Base-by-base conservation (phyloP, 2,888 invertebrate species). In the Frankliniella fusca region DNA sequence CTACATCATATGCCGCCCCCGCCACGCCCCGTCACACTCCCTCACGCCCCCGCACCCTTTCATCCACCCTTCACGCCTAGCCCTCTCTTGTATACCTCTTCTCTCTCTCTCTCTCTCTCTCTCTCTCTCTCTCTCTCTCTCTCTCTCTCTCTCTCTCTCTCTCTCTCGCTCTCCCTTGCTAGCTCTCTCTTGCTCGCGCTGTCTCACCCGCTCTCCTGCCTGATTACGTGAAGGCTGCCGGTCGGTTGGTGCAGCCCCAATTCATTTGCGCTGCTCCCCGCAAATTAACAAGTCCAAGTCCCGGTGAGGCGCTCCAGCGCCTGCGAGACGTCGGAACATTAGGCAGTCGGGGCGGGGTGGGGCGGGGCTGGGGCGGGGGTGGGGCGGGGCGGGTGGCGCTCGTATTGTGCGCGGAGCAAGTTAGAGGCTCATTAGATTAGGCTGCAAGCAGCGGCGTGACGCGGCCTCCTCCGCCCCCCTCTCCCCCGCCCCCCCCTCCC, bases 361-460 rank as follows among this genome's bases (percentile, higher is more conserved):
- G 15, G 50, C 9, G 15, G 18, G 54, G 15, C 54, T 18, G 1
- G 54, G 15, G 54, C 54, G 54, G 54, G 8, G 54, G 5, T 5
- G 54, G 54, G 54, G 5, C 1, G 18, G 54, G 54, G 5, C 5
- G 54, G 54, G 54, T 9, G 54, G 54, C 3, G 15, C 54, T 1
- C 12, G 54, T 18, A 54, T 54, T 54, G 54, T 54, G 54, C 54
- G 54, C 54, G 15, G 54, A 54, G 54, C 54, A 54, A 54, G 54
- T 54, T 54, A 54, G 54, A n/a, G 61, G 61, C 61, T 61, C 61
- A 61, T 61, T 61, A 61, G 61, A 61, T 61, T 61, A 61, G 15
- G 61, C 54, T 54, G 15, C 54, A 18, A 18, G 54, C 54, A 54
- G 54, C 12, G 54, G 15, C 15, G 54, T 18, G 54, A 15, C 10